These are phyloP conservation scores for Diacarnus erythraeanus DNA, from an alignment of 37 sponge, comb jelly and placozoan genomes.

Conservation along the genomic window DNA sequence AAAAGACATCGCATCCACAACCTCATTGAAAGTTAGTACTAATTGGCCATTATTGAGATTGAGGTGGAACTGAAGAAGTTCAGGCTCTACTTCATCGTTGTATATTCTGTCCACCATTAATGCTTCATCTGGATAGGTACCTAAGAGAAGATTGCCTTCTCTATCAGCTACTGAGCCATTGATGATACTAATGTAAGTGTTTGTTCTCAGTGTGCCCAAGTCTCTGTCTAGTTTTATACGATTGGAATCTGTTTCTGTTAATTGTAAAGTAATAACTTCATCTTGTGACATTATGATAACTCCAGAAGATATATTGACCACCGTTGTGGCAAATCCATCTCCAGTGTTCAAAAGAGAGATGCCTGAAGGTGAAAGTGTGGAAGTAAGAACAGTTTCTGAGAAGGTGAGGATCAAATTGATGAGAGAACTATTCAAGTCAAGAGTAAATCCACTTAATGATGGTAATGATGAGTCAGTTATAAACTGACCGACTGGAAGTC, in stretches of 20 bases:
- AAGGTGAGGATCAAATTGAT: conserved; percentile 70
- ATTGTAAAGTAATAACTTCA: conserved; percentile 32
- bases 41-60: conserved; percentile 64
- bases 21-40: conserved; percentile 80
- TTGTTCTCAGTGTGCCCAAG: conserved; percentile 40
- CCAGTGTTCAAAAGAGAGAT: conserved; percentile 65
- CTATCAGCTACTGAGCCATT: conserved; percentile 60
- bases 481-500: conserved; percentile 37
- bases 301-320: conserved; percentile 28
- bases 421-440: conserved; percentile 65
- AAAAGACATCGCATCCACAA: conserved; percentile 56
- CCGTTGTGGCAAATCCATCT: conserved; percentile 19
- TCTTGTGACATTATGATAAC: conserved; percentile 23
- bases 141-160: conserved; percentile 60
- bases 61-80: conserved; percentile 38
- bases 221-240: conserved; percentile 49
- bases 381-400: conserved; percentile 70
- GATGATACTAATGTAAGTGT: conserved; percentile 64
- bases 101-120: conserved; percentile 23
- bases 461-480: conserved; percentile 66
- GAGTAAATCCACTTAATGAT: conserved; percentile 39
- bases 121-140: conserved; percentile 33
- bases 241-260: conserved; percentile 63
- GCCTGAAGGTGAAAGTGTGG: conserved; percentile 48
- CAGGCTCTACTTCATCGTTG: conserved; percentile 59